A percentile compares a stretch with the other conserved stretches of the same genome.
Evolutionary conservation across 35 echinoderm and acorn worm species (phyloP).

Genomic region (Holothuria glaberrima): DNA sequence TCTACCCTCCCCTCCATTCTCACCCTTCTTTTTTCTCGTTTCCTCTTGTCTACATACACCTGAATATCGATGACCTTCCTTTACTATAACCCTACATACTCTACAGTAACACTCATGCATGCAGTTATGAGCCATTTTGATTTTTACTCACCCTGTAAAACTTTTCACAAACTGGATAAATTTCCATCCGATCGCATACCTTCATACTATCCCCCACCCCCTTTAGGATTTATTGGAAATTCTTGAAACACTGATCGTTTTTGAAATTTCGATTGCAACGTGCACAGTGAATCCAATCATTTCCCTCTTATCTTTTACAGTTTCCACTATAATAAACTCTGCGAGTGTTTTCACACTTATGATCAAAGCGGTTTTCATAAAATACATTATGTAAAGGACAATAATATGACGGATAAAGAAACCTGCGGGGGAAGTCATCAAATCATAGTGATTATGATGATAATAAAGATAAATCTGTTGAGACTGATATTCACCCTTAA

Average conservation of each 20-base stretch:
- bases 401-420: no score
- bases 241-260: slow-evolving; percentile 45
- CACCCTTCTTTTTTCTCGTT: background rate
- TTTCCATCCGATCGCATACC: slow-evolving; percentile 14
- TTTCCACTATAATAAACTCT: background rate
- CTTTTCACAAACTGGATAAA: slow-evolving; percentile 9
- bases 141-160: slow-evolving; percentile 14
- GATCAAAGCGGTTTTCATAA: no score
- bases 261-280: slow-evolving; percentile 59
- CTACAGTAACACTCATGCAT: slow-evolving; percentile 4
- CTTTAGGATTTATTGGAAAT: slow-evolving; percentile 21
- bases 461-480: no score
- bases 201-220: slow-evolving; percentile 14
- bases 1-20: background rate
- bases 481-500: no score
- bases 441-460: no score
- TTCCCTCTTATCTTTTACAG: background rate
- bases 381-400: no score
- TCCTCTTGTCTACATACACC: background rate
- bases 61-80: background rate
- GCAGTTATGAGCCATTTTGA: background rate
- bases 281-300: slow-evolving; percentile 26
- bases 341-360: no score
- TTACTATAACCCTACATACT: background rate
- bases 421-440: no score